These are phyloP conservation scores for Alosa alosa DNA, from an alignment of 2,113 vertebrate genomes.

Conservation along the genomic window DNA sequence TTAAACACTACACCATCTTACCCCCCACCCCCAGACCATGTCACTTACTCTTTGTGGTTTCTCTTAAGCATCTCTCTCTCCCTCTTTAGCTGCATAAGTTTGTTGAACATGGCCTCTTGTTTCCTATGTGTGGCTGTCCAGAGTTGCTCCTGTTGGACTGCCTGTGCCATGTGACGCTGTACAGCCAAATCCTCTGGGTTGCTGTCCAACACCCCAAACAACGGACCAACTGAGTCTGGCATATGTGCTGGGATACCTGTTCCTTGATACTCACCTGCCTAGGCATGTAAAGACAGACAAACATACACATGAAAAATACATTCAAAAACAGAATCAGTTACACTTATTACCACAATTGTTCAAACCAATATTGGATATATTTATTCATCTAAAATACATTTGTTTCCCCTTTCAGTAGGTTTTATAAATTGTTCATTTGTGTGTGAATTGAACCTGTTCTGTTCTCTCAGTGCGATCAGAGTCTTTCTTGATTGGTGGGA, in stretches of 20 bases:
- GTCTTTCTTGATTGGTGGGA: not conserved
- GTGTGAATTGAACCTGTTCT: not conserved
- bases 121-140: constrained; percentile 57
- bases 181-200: constrained; percentile 46
- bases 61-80: constrained; percentile 70
- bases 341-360: not conserved
- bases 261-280: constrained; percentile 52
- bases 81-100: constrained; percentile 61
- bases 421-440: not conserved
- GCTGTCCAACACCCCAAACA: constrained; percentile 59
- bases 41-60: constrained; percentile 68
- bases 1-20: not conserved
- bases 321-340: not conserved
- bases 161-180: constrained; percentile 57
- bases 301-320: not conserved
- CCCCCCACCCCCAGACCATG: too few species aligned
- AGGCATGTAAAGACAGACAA: not conserved
- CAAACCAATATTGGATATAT: not conserved
- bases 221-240: constrained; percentile 48
- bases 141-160: constrained; percentile 66
- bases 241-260: constrained; percentile 55
- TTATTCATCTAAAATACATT: not conserved
- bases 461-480: not conserved
- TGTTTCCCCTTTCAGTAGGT: not conserved
- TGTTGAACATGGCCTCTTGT: constrained; percentile 56